Evolutionary conservation across 1,140 invertebrate genomes (phyloP).

Genomic region (Zaprionus ghesquierei): DNA sequence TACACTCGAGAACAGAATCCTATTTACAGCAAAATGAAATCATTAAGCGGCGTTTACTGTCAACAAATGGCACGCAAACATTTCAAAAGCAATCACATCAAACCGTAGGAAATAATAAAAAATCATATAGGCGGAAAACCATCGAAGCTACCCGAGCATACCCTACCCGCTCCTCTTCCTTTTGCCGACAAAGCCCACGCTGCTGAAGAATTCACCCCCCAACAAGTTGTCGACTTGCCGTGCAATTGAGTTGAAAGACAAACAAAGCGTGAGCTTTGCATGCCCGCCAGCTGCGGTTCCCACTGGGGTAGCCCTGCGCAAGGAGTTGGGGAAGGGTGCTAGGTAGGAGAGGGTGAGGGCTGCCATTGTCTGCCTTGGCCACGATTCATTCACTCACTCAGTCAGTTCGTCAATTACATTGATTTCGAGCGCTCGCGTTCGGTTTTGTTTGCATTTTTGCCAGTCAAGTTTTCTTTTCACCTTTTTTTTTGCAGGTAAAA

Average conservation of each 20-base stretch:
- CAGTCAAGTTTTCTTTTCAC: constrained; percentile 25
- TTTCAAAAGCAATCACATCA: constrained; percentile 68
- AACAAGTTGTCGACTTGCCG: constrained; percentile 55
- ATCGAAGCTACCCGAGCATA: not conserved
- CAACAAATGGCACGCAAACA: constrained; percentile 74
- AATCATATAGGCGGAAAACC: constrained; percentile 44
- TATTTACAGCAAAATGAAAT: constrained; percentile 68
- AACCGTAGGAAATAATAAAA: constrained; percentile 67
- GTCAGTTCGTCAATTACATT: constrained; percentile 73
- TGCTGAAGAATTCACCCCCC: constrained; percentile 8
- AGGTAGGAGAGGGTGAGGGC: not conserved
- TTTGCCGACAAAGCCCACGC: too few species aligned
- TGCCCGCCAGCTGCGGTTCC: constrained; percentile 22
- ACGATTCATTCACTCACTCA: constrained; percentile 64
- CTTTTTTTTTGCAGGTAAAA: not conserved
- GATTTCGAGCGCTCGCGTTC: constrained; percentile 47
- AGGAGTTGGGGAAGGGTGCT: not conserved
- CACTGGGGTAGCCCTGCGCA: not conserved
- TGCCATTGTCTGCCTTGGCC: constrained; percentile 37
- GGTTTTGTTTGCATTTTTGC: constrained; percentile 53
- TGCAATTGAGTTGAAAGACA: constrained; percentile 76
- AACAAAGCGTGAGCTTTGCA: constrained; percentile 56
- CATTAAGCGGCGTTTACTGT: constrained; percentile 72
- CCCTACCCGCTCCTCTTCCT: not conserved
- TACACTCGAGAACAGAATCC: constrained; percentile 26